A percentile compares a stretch with the other conserved stretches of the same genome.
These are phyloP conservation scores for Ptychoptera contaminata DNA, from an alignment of 2,888 invertebrate species.

Conservation along the genomic window DNA sequence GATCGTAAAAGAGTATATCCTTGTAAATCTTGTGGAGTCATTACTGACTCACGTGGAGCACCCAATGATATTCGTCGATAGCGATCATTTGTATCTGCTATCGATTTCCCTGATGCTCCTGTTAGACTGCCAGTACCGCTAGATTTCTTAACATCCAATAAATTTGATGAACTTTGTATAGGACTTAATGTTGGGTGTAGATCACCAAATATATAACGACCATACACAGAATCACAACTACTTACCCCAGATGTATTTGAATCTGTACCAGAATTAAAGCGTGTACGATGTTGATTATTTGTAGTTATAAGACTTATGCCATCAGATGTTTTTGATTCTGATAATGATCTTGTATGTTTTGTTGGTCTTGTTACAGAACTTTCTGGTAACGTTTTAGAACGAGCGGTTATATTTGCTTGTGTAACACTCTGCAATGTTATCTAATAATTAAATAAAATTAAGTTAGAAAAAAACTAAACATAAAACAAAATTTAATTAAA, in stretches of 20 bases:
- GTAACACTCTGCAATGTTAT: no score
- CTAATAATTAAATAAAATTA: no score
- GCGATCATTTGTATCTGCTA: conserved; percentile 8
- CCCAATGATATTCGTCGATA: conserved; percentile 24
- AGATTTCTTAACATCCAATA: conserved; percentile 35
- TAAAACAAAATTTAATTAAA: not conserved
- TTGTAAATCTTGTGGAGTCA: conserved; percentile 58
- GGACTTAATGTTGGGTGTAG: conserved; percentile 69
- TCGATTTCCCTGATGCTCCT: no score
- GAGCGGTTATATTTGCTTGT: conserved; percentile 12
- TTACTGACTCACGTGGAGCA: conserved; percentile 23
- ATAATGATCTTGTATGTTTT: conserved; percentile 45
- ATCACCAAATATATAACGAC: conserved; percentile 36
- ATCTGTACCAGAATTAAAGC: conserved; percentile 49
- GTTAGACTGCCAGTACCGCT: no score
- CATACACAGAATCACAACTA: conserved; percentile 60
- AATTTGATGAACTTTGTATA: conserved; percentile 69
- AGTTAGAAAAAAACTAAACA: not conserved
- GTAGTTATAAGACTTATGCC: conserved; percentile 24
- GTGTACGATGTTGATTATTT: conserved; percentile 25
- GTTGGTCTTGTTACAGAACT: conserved; percentile 24
- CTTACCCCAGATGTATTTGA: conserved; percentile 71
- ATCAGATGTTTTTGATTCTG: conserved; percentile 54
- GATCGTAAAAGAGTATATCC: conserved; percentile 60
- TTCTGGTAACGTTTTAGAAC: conserved; percentile 38